Evolutionary conservation across 2,113 vertebrate genomes (phyloP).

Genomic region (cattle (Bos taurus)): DNA sequence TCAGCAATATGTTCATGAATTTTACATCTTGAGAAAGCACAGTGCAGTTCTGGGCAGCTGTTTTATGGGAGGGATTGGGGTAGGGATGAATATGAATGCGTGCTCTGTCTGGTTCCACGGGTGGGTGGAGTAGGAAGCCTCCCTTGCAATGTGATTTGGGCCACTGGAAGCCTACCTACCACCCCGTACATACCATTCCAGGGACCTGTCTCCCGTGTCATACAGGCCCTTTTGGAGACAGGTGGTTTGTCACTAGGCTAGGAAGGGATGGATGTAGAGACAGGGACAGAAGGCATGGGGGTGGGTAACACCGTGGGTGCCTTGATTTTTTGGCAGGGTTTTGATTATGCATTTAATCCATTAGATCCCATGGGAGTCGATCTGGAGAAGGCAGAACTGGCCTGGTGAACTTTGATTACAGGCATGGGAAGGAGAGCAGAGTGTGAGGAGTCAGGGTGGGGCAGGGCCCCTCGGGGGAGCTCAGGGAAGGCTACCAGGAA

Average conservation of each 20-base stretch:
- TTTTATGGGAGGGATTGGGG: neutral
- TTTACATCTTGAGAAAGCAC: neutral
- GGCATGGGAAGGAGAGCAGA: neutral
- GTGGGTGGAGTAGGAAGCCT: neutral
- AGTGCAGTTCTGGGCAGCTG: neutral
- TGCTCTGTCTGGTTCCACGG: fast-evolving
- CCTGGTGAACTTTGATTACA: neutral
- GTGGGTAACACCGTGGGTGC: neutral
- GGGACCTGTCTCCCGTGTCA: neutral
- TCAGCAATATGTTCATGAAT: neutral
- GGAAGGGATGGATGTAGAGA: neutral
- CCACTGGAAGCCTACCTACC: neutral
- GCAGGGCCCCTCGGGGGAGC: neutral
- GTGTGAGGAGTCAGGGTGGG: neutral
- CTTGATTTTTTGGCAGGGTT: neutral
- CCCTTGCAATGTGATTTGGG: neutral
- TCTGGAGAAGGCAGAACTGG: neutral
- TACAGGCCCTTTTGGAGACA: neutral
- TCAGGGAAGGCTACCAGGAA: neutral
- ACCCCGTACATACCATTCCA: neutral
- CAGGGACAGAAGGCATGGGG: constrained; percentile 29
- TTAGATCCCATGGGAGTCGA: neutral
- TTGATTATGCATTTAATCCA: neutral
- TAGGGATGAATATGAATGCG: fast-evolving
- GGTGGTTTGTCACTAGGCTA: neutral